Conservation (phyloP, 2,113 vertebrate genomes). For the Trematomus loennbergii region DNA sequence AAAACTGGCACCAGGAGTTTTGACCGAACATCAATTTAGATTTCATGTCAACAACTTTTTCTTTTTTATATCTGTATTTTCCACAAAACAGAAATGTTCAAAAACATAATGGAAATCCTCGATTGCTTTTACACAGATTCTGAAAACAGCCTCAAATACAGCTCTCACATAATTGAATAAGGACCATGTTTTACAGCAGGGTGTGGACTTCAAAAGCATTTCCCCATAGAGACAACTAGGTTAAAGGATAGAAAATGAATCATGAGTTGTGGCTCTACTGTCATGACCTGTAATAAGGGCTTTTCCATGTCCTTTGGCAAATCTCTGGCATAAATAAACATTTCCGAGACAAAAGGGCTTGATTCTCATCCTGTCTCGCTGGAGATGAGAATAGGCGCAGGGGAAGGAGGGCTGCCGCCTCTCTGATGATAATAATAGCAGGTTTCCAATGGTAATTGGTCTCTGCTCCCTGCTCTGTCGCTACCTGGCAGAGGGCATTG, state of each 20-base stretch:
- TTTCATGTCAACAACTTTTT: constrained; percentile 10
- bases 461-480: constrained; percentile 61
- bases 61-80: not conserved
- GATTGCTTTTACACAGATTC: constrained; percentile 21
- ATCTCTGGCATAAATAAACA: constrained; percentile 70
- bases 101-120: constrained; percentile 3
- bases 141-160: constrained; percentile 48
- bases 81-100: not conserved
- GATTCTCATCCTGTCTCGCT: constrained; percentile 65
- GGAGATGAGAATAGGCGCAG: constrained; percentile 49
- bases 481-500: constrained; percentile 62
- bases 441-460: constrained; percentile 72
- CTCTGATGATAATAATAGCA: constrained; percentile 81
- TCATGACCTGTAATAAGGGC: constrained; percentile 78
- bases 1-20: constrained; percentile 12
- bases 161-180: constrained; percentile 71
- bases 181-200: constrained; percentile 71
- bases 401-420: constrained; percentile 70
- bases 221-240: constrained; percentile 64
- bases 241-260: constrained; percentile 75
- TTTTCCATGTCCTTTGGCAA: constrained; percentile 73
- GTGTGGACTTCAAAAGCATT: constrained; percentile 71
- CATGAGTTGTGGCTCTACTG: constrained; percentile 66
- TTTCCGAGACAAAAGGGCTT: constrained; percentile 67
- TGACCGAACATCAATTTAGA: constrained; percentile 3